A percentile compares a stretch with the other conserved stretches of the same genome.
Evolutionary conservation across 2,888 invertebrate species (phyloP).

Genomic region (Tuberolachnus salignus): DNA sequence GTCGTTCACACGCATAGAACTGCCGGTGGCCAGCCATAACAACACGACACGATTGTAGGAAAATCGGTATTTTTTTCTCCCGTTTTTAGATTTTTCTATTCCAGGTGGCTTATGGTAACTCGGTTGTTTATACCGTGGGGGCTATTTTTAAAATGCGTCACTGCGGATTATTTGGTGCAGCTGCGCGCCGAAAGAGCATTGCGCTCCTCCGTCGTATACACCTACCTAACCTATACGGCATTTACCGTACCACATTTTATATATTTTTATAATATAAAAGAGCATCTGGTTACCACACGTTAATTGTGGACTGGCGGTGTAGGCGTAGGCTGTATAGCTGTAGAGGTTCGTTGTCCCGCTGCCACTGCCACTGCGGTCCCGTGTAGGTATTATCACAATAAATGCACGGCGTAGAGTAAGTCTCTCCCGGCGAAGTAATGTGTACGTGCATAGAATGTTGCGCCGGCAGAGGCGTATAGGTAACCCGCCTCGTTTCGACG

Average conservation of each 20-base stretch:
- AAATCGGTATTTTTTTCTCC: conserved; percentile 23
- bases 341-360: conserved; percentile 16
- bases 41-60: background rate
- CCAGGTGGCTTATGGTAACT: background rate
- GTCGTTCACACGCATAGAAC: conserved; percentile 48
- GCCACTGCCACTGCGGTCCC: background rate
- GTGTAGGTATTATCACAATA: background rate
- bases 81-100: conserved; percentile 11
- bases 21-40: background rate
- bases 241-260: no score
- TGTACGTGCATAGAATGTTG: background rate
- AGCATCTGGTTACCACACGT: conserved; percentile 36
- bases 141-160: conserved; percentile 44
- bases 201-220: no score
- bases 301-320: conserved; percentile 1
- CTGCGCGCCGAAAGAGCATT: no score
- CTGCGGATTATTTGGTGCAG: conserved; percentile 40
- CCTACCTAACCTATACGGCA: no score
- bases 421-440: background rate
- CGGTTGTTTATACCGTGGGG: background rate
- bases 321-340: conserved; percentile 10
- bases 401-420: background rate
- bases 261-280: background rate
- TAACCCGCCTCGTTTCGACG: conserved; percentile 33
- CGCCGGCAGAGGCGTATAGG: conserved; percentile 9